Evolutionary conservation across 2,113 vertebrate genomes (phyloP), one percentile per base, ranked within the genome.

Genomic region (Verasper variegatus): DNA sequence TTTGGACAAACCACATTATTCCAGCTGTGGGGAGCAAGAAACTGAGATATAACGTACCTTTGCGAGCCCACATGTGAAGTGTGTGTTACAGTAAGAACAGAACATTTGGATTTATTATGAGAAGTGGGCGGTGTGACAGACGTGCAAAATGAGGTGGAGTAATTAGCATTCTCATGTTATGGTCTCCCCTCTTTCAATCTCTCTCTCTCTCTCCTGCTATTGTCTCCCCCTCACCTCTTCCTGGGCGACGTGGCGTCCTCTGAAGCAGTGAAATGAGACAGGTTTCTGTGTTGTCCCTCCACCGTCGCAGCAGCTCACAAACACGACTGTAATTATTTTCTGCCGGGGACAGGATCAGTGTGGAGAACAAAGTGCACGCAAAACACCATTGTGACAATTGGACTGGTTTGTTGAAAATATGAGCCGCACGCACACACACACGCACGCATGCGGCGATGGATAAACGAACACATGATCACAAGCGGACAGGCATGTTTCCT

Each of bases 251-350:
- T 92, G 91, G 92, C 84, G 80, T 94, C 88, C 83, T 93, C 91
- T 94, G 90, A 94, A 93, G 91, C 88, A 68, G 56, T 88, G 78
- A 92, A 92, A 92, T 73, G 84, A 93, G 88, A 81, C 76, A 57
- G 71, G 68, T 89, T 86, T 81, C 86, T 90, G 79, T 92, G 87
- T 90, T 91, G 88, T 89, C 90, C 88, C 86, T 86, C 90, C 87
- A 72, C 87, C 79, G 67, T 86, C 62, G 64, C 89, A 78, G 78
- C 58, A 17, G 49, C 89, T 88, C 74, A 71, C 84, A 89, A 90
- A 91, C 91, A 86, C 47, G 78, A 45, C 91, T 91, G 89, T 94
- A 94, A 94, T 95, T 94, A 93, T 91, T 88, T 93, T 92, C 91
- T 92, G 85, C 85, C 75, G 35, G 88, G 87, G 87, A 93, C 88